These are phyloP conservation scores for Cherax destructor DNA, from an alignment of 1,140 invertebrate genomes.

Conservation along the genomic window DNA sequence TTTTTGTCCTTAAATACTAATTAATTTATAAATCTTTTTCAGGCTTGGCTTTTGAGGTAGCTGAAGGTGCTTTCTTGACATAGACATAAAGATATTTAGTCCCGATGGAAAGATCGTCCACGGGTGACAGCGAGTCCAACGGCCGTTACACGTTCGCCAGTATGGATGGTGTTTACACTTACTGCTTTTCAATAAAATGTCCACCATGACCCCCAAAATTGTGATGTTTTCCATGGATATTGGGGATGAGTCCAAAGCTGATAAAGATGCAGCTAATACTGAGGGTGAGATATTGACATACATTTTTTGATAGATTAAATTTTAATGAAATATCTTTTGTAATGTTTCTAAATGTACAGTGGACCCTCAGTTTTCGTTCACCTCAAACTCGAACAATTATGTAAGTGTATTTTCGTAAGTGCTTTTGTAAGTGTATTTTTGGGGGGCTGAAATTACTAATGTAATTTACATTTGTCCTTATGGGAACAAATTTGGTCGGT, in stretches of 20 bases:
- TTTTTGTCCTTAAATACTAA: too few relatives aligned
- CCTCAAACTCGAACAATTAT: too few relatives aligned
- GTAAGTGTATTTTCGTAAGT: too few relatives aligned
- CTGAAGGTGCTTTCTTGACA: constrained; percentile 99
- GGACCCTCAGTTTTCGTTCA: too few relatives aligned
- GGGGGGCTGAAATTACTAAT: too few relatives aligned
- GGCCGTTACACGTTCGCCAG: constrained; percentile 99
- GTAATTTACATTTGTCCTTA: too few relatives aligned
- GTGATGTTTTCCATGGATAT: constrained; percentile 99
- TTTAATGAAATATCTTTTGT: too few relatives aligned
- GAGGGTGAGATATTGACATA: constrained; percentile 37
- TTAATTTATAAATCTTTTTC: constrained; percentile 63
- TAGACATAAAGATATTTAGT: constrained; percentile 94
- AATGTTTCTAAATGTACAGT: too few relatives aligned
- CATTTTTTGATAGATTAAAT: too few relatives aligned
- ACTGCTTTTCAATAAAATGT: constrained; percentile 99
- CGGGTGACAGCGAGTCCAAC: constrained; percentile 94
- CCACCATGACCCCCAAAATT: constrained; percentile 98
- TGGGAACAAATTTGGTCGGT: too few relatives aligned
- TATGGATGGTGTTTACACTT: constrained; percentile 93
- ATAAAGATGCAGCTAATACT: constrained; percentile 29
- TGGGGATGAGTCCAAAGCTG: constrained; percentile 79
- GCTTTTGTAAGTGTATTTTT: too few relatives aligned
- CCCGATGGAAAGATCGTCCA: constrained; percentile 95
- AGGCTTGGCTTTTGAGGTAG: constrained; percentile 98